Conservation (phyloP, 2,888 invertebrate genomes). For the Mantis religiosa region DNA sequence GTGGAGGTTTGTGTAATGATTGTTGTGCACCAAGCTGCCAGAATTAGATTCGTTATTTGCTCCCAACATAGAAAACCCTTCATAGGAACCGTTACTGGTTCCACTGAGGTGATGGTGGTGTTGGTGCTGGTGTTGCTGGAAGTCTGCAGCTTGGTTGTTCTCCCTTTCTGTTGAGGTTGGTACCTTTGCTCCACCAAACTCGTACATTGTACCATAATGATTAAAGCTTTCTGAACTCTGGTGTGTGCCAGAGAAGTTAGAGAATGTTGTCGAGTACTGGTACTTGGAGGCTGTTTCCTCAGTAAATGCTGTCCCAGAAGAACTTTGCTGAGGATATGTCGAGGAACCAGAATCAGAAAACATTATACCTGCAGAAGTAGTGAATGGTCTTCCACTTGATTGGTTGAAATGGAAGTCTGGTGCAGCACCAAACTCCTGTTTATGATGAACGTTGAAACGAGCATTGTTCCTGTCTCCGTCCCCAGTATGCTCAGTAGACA, state of each 20-base stretch:
- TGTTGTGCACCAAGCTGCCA: constrained; percentile 1
- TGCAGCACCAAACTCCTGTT: constrained; percentile 19
- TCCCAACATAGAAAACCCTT: constrained; percentile 8
- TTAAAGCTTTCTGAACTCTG: constrained; percentile 13
- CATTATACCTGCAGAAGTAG: constrained; percentile 2
- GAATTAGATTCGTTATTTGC: neutral
- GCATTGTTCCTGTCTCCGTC: neutral
- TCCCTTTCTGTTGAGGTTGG: neutral
- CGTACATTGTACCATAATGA: constrained; percentile 22
- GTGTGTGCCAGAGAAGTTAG: constrained; percentile 18
- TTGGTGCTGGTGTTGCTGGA: constrained; percentile 2
- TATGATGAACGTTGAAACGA: neutral
- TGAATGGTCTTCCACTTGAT: constrained; percentile 9
- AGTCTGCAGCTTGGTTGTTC: constrained; percentile 3
- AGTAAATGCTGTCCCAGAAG: constrained; percentile 8
- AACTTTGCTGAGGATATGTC: neutral
- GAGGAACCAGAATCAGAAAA: constrained; percentile 17
- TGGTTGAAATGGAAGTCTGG: constrained; percentile 26
- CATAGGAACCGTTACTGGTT: constrained; percentile 10
- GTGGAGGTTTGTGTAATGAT: constrained; percentile 63
- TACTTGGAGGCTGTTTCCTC: constrained; percentile 20
- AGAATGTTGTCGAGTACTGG: constrained; percentile 28
- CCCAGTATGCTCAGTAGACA: constrained; percentile 7
- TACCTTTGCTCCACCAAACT: neutral
- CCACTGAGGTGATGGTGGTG: neutral